Evolutionary conservation across 2,888 invertebrate species (phyloP).

Genomic region (Sepiola atlantica): DNA sequence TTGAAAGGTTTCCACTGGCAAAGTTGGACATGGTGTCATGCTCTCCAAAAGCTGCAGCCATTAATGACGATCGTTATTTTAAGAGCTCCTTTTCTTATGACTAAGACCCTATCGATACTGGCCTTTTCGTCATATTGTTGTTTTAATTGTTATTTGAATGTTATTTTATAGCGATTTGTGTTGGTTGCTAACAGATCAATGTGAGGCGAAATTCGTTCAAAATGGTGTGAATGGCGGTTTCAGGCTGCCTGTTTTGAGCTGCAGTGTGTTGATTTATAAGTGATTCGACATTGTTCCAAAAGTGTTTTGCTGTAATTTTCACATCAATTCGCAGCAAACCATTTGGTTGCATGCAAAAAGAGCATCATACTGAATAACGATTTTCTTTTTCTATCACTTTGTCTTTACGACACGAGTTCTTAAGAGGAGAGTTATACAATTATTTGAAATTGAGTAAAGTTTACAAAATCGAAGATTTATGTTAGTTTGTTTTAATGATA

Average conservation of each 20-base stretch:
- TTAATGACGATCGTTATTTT: background rate
- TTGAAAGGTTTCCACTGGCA: constrained; percentile 1
- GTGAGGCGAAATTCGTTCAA: background rate
- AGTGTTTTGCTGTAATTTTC: background rate
- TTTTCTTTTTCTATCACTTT: too few species aligned
- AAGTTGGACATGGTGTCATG: background rate
- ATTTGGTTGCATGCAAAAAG: background rate
- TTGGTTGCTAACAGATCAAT: background rate
- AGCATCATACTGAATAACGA: too few species aligned
- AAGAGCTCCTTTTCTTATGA: background rate
- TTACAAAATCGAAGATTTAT: too few species aligned
- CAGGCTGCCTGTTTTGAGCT: background rate
- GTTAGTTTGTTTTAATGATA: too few species aligned
- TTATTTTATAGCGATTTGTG: background rate
- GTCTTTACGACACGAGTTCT: too few species aligned
- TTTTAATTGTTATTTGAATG: constrained; percentile 32
- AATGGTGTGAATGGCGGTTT: background rate
- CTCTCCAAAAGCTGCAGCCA: background rate
- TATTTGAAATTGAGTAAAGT: too few species aligned
- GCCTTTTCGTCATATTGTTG: background rate
- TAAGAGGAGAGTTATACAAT: too few species aligned
- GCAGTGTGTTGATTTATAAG: background rate
- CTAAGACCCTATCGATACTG: background rate
- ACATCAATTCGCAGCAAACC: too few species aligned
- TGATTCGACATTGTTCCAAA: background rate